These are phyloP conservation scores for Acleris literana DNA, from an alignment of 2,888 invertebrate species.

Conservation along the genomic window DNA sequence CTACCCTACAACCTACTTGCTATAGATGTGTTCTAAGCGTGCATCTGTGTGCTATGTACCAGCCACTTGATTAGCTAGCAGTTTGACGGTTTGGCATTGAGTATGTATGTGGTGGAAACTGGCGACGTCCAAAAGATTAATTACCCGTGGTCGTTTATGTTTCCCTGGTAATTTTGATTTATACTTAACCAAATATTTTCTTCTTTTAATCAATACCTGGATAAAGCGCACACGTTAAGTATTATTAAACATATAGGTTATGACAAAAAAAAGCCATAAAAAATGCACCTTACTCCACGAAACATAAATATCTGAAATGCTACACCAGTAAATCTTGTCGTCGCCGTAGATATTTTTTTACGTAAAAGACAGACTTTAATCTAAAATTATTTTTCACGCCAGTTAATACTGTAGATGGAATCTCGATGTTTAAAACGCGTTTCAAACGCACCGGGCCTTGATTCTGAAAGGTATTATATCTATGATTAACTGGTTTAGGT, in stretches of 20 bases:
- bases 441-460: not conserved
- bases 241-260: too few relatives aligned
- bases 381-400: constrained; percentile 1
- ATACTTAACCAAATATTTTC: too few relatives aligned
- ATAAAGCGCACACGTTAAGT: too few relatives aligned
- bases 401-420: constrained; percentile 2
- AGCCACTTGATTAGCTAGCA: not conserved
- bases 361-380: not conserved
- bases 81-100: constrained; percentile 4
- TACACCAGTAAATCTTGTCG: too few relatives aligned
- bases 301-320: too few relatives aligned
- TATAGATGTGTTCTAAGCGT: constrained; percentile 43
- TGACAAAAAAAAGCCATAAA: too few relatives aligned
- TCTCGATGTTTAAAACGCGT: not conserved
- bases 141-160: too few relatives aligned
- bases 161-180: too few relatives aligned
- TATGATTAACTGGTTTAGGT: constrained; percentile 3
- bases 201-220: too few relatives aligned
- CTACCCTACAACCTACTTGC: constrained; percentile 53
- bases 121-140: not conserved
- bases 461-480: constrained; percentile 2
- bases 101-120: not conserved
- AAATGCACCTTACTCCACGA: too few relatives aligned
- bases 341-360: too few relatives aligned
- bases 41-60: constrained; percentile 17